These are phyloP conservation scores for Cirrhinus molitorella DNA, from an alignment of 2,797 vertebrate genomes.

Conservation along the genomic window DNA sequence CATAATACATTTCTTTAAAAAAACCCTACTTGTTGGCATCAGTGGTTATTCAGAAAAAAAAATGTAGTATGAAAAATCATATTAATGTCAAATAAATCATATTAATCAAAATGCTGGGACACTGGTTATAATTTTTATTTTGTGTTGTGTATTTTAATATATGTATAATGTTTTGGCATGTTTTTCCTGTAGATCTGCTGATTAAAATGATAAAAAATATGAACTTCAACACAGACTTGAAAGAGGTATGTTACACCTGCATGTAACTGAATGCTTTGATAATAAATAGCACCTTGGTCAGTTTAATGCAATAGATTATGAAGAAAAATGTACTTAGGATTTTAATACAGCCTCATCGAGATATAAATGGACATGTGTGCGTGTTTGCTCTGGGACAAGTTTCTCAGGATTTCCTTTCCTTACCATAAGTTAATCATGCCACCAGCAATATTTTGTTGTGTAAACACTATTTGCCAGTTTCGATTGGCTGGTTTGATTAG, in stretches of 20 bases:
- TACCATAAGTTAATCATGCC: not conserved
- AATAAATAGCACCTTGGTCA: not conserved
- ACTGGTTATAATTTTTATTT: not conserved
- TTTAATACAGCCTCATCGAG: not conserved
- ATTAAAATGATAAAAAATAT: not conserved
- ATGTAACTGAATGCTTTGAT: not conserved
- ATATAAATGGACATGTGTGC: not conserved
- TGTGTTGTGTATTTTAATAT: not conserved
- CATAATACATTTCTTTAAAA: not conserved
- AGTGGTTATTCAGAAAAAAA: not conserved
- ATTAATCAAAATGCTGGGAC: not conserved
- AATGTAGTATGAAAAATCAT: not conserved
- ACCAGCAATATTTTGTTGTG: not conserved
- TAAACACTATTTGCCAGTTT: conserved; percentile 13
- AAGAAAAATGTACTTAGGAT: not conserved
- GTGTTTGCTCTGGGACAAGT: not conserved
- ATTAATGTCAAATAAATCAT: not conserved
- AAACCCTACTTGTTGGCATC: not conserved
- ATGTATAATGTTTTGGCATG: not conserved
- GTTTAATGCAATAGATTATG: not conserved
- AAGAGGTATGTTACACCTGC: conserved; percentile 55
- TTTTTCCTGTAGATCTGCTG: conserved; percentile 56
- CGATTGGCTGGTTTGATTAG: not conserved
- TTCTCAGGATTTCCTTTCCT: not conserved
- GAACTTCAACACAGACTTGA: conserved; percentile 2